phyloP scores from a whole-genome alignment of 1,140 invertebrate genomes.

The Pachypeltis micranthus region DNA sequence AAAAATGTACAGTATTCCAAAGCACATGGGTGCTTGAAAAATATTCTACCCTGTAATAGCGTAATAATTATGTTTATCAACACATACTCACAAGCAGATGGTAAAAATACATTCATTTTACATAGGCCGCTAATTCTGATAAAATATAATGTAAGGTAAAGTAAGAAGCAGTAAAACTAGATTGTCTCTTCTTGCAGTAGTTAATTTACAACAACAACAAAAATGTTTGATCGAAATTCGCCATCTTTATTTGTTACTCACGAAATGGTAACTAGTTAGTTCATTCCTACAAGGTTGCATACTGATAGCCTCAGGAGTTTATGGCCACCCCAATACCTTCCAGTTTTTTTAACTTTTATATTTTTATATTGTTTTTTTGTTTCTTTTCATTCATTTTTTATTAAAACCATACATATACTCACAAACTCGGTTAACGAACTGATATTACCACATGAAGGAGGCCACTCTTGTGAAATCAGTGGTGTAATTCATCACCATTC shows the following conservation, averaged over 20 bases:
- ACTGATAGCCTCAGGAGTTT: background rate
- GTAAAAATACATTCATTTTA: conserved; percentile 11
- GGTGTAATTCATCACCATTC: background rate
- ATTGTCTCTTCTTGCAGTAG: conserved; percentile 6
- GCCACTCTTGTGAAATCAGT: background rate
- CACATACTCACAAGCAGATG: conserved; percentile 1
- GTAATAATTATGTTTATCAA: background rate
- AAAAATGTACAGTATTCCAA: background rate
- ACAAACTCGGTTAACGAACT: background rate
- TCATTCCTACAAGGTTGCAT: background rate
- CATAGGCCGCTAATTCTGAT: conserved; percentile 12
- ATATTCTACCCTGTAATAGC: conserved; percentile 1
- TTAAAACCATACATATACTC: background rate
- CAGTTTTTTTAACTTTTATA: background rate
- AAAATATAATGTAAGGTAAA: background rate
- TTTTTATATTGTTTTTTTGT: background rate
- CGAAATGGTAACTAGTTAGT: conserved; percentile 9
- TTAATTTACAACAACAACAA: background rate
- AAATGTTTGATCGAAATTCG: background rate
- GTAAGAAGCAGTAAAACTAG: conserved; percentile 13
- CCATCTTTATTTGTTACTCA: background rate
- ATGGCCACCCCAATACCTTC: background rate
- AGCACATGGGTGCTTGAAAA: background rate
- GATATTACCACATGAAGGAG: background rate
- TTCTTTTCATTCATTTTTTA: background rate